Evolutionary conservation across 1,140 invertebrate species (phyloP).

Genomic region (Spodoptera frugiperda): DNA sequence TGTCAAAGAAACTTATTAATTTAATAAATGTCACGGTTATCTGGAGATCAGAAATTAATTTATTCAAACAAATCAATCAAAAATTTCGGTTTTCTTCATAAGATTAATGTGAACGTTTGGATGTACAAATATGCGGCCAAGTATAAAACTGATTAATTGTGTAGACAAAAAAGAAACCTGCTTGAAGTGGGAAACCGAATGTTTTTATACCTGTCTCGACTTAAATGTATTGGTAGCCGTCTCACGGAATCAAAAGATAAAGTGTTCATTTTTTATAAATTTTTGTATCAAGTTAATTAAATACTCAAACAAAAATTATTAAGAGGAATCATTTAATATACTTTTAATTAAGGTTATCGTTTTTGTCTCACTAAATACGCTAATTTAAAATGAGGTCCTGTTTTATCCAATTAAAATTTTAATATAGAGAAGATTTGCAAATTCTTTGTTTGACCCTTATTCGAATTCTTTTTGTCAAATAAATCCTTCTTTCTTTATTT

Average conservation of each 20-base stretch:
- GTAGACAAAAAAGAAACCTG: slow-evolving; percentile 42
- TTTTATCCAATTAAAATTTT: no score
- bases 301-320: neutral
- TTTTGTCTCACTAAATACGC: no score
- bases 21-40: neutral
- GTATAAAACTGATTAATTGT: slow-evolving; percentile 42
- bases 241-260: slow-evolving; percentile 41
- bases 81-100: neutral
- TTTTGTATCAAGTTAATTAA: slow-evolving; percentile 16
- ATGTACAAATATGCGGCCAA: slow-evolving; percentile 24
- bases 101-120: slow-evolving; percentile 37
- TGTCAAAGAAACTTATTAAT: no score
- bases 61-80: slow-evolving; percentile 25
- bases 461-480: no score
- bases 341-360: no score
- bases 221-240: slow-evolving; percentile 40
- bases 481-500: no score
- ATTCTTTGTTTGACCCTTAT: no score
- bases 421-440: no score
- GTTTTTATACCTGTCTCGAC: slow-evolving; percentile 39
- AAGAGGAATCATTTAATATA: no score
- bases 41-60: slow-evolving; percentile 8
- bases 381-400: no score
- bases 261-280: slow-evolving; percentile 36
- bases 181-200: slow-evolving; percentile 38